Evolutionary conservation across 2,113 vertebrate genomes (phyloP), one percentile per base, ranked within the genome.

Genomic region (Saimiri boliviensis): DNA sequence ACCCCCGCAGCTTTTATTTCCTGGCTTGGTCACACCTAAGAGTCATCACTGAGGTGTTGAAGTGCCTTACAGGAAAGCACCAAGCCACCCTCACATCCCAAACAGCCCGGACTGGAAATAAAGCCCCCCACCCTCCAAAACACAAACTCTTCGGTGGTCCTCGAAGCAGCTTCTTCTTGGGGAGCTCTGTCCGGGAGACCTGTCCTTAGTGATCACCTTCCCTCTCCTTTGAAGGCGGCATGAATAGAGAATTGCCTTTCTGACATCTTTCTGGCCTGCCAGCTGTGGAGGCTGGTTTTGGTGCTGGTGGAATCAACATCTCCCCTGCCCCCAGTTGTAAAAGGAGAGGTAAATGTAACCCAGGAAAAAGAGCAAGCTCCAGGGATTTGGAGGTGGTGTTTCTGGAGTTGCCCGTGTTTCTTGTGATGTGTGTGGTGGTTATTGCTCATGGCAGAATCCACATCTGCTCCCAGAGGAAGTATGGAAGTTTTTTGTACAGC

Each of bases 401-500:
- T 90, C 77, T 95, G 77, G 97, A 96, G 85, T 86, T 37, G 14
- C 73, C n/a, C 35, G 25, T 87, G 89, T 89, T 91, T 73, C 91
- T 49, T 82, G 60, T 94, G 92, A 58, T 52, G 37, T 94, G 89
- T 68, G 23, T 68, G 54, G 68, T 95, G 66, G 86, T 93, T 80
- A 87, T 88, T 85, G 93, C 84, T 96, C 66, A 16, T 90, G 95
- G 89, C 92, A 97, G 68, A 93, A 68, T 95, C 66, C 94, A 97
- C 96, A 98, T 98, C 97, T 97, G 97, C 77, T 97, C 95, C 73
- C 47, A 74, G 93, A 98, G 94, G 96, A 97, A 98, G 95, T 96
- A 90, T 85, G 89, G 66, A 93, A 73, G 60, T 45, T 82, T 91
- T 92, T 70, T 94, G 63, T 42, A 0, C 70, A 76, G 63, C 79